phyloP scores from a whole-genome alignment of 2,888 invertebrate species.

The Trachelus iudaicus region DNA sequence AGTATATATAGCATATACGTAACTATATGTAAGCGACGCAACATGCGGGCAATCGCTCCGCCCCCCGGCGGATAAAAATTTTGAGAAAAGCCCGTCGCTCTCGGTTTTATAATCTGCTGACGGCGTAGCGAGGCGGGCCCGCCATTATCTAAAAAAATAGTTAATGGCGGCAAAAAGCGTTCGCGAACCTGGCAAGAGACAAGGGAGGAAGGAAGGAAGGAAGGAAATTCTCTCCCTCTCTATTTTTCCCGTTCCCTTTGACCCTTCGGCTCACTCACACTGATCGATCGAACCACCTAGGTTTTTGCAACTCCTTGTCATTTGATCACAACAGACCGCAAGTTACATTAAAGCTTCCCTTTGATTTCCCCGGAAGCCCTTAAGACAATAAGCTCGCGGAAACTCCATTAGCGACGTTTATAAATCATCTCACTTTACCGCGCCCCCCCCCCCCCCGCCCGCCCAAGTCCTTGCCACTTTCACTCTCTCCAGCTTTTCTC shows the following conservation, averaged over 20 bases:
- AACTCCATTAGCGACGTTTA: slow-evolving; percentile 22
- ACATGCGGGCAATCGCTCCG: not conserved
- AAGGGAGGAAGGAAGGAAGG: slow-evolving; percentile 1
- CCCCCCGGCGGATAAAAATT: not conserved
- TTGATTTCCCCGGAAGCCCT: not conserved
- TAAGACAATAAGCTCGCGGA: slow-evolving; percentile 3
- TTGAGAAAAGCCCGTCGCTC: not conserved
- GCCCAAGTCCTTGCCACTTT: not conserved
- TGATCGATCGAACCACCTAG: slow-evolving; percentile 14
- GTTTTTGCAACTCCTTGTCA: slow-evolving; percentile 20
- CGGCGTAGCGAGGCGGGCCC: not conserved
- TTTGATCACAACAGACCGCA: slow-evolving; percentile 18
- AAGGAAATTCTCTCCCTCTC: not conserved
- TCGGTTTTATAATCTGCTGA: slow-evolving; percentile 5
- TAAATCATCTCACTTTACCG: slow-evolving; percentile 13
- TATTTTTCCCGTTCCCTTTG: slow-evolving; percentile 3
- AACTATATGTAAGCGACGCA: not conserved
- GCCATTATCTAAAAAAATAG: slow-evolving; percentile 15
- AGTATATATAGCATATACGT: too few relatives aligned
- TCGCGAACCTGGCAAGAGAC: slow-evolving; percentile 5
- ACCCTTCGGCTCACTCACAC: slow-evolving; percentile 1
- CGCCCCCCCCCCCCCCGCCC: not conserved
- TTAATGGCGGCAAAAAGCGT: slow-evolving; percentile 18
- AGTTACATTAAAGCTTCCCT: slow-evolving; percentile 7
- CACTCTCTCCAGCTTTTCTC: not conserved